Base-by-base conservation (phyloP, 92 coral and sea anemone species). In the Parazoanthus atlanticus region DNA sequence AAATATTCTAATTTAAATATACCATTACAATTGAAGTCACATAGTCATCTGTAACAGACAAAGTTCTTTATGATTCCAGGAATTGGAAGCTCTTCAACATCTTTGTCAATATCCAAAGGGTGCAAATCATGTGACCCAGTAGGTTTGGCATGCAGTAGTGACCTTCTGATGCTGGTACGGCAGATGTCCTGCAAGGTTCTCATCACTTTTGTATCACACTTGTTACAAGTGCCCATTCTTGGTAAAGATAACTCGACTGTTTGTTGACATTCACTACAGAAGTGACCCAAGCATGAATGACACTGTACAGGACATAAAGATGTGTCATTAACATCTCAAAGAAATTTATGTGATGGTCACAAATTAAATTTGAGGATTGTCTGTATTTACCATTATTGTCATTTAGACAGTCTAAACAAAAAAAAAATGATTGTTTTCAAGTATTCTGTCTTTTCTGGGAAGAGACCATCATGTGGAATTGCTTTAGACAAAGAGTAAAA, bases 121-220 rank as follows among this genome's bases (percentile, higher is more conserved):
- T 80, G 88, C 6, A 89, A 72, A 64, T 82, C 78, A 71, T 92
- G 88, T 43, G 86, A 88, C 73, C 75, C 81, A 47, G 85, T 17
- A 26, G 93, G 85, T 25, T 81, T 78, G 15, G 92, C 79, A 33
- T 85, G 79, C 73, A 88, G 76, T 26, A 90, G 61, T 6, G 91
- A 78, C 26, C 86, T 89, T 36, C 93, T 93, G 92, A 94, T 94
- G 29, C 92, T 58, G 6, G 93, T 91, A 28, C 98, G 94, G 81
- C 98, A 95, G 31, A 95, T 95, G 79, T 95, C 96, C 76, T 93
- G 96, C 19, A 95, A 82, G 36, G 89, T 87, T 34, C 93, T 89
- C 49, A 95, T 91, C 6, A 84, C 90, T 89, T 95, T 90, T 3
- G 88, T 85, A 65, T 88, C 86, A 74, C 98, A 95, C 84, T 95